phyloP scores from a whole-genome alignment of 2,113 vertebrate species.

The Bubo bubo region DNA sequence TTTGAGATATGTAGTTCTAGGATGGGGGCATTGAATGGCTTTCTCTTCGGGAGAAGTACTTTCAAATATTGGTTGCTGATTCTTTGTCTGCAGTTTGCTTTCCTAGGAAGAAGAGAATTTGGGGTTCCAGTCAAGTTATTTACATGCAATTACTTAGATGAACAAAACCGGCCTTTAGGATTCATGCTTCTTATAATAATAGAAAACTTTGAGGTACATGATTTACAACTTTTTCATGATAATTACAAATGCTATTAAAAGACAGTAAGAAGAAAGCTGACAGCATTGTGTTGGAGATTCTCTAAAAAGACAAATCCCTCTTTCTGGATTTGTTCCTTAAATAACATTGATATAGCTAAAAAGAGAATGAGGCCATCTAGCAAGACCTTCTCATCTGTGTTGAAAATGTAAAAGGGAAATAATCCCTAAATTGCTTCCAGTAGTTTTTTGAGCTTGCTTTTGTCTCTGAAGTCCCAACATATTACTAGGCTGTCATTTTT shows the following conservation, averaged over 20 bases:
- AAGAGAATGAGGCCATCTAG: not conserved
- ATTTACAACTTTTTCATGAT: not conserved
- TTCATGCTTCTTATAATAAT: accelerated
- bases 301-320: not conserved
- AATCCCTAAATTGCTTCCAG: not conserved
- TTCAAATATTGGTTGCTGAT: not conserved
- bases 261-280: not conserved
- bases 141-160: not conserved
- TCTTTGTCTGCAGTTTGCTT: not conserved
- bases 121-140: not conserved
- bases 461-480: not conserved
- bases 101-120: not conserved
- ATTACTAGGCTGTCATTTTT: slow-evolving; percentile 12
- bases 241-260: not conserved
- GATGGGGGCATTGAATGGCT: not conserved
- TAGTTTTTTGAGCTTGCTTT: not conserved
- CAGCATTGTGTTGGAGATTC: not conserved
- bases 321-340: not conserved
- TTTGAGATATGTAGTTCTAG: not conserved
- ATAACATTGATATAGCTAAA: not conserved
- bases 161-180: not conserved
- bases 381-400: not conserved
- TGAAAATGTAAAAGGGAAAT: not conserved
- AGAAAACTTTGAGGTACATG: not conserved
- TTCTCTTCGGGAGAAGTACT: not conserved